These are phyloP conservation scores for Gallinago solitaria DNA, from an alignment of 2,797 vertebrate genomes.

Conservation along the genomic window DNA sequence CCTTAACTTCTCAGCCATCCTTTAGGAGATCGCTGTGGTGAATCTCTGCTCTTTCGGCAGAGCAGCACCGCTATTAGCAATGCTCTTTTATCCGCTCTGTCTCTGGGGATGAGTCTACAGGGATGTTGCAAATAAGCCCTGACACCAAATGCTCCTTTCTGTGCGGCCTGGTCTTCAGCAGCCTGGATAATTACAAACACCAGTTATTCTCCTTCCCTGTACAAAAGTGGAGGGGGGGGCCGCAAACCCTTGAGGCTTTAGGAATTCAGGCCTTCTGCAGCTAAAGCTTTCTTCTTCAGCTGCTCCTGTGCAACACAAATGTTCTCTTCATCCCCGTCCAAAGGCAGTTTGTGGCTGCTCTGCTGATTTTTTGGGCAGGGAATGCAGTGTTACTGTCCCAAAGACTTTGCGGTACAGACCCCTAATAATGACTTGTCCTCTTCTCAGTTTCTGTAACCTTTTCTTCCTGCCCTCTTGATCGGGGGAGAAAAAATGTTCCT, in stretches of 20 bases:
- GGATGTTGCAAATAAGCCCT: neutral
- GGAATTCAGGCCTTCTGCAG: neutral
- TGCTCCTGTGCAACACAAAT: neutral
- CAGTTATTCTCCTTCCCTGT: neutral
- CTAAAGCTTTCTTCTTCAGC: neutral
- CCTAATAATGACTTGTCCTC: neutral
- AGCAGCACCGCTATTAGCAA: neutral
- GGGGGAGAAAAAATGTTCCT: neutral
- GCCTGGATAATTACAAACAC: neutral
- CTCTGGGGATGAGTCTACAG: neutral
- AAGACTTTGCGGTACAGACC: neutral
- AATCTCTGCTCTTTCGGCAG: neutral
- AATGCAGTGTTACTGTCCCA: neutral
- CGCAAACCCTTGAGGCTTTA: neutral
- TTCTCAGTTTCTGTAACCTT: neutral
- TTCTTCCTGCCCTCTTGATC: neutral
- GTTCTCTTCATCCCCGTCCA: fast-evolving
- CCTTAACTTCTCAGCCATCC: neutral
- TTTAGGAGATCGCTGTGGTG: neutral
- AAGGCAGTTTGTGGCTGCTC: neutral
- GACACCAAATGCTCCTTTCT: neutral
- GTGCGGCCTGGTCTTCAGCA: neutral
- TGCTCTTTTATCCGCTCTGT: neutral
- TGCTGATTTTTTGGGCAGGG: neutral
- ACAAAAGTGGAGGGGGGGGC: neutral